phyloP scores from a whole-genome alignment of 2,113 vertebrate genomes.

The Mesembrinibis cayennensis region DNA sequence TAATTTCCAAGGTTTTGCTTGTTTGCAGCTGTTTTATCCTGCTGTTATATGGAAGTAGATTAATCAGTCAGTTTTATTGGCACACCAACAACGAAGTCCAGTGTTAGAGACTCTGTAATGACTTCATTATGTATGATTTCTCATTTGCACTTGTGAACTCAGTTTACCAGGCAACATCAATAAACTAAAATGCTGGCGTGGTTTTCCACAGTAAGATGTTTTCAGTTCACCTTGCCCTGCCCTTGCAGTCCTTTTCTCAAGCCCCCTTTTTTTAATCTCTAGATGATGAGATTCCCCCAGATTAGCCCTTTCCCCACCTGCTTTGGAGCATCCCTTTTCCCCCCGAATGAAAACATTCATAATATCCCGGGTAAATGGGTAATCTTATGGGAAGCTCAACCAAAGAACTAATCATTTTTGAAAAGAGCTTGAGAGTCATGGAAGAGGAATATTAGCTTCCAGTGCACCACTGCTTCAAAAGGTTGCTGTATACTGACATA shows the following conservation, averaged over 20 bases:
- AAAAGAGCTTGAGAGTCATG: neutral
- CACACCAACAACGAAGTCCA: slow-evolving; percentile 37
- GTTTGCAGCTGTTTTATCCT: slow-evolving; percentile 55
- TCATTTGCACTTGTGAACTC: slow-evolving; percentile 60
- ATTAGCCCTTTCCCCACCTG: neutral
- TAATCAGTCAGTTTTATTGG: slow-evolving; percentile 57
- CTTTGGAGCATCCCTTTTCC: neutral
- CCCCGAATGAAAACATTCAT: neutral
- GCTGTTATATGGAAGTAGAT: slow-evolving; percentile 36
- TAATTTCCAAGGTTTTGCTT: slow-evolving; percentile 37
- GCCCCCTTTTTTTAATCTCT: neutral
- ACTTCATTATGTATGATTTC: slow-evolving; percentile 56
- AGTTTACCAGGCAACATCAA: slow-evolving; percentile 51
- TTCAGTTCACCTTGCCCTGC: neutral
- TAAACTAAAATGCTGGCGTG: slow-evolving; percentile 2
- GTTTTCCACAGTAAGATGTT: neutral
- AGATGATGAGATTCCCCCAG: neutral
- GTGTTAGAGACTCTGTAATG: slow-evolving; percentile 45
- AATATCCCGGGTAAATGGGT: neutral
- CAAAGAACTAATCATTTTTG: neutral
- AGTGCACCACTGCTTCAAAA: neutral
- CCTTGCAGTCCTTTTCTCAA: neutral
- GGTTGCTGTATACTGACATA: neutral
- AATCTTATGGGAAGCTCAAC: neutral
- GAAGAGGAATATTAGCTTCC: neutral